Evolutionary conservation across 2,113 vertebrate species (phyloP).

Genomic region (Danio rerio): DNA sequence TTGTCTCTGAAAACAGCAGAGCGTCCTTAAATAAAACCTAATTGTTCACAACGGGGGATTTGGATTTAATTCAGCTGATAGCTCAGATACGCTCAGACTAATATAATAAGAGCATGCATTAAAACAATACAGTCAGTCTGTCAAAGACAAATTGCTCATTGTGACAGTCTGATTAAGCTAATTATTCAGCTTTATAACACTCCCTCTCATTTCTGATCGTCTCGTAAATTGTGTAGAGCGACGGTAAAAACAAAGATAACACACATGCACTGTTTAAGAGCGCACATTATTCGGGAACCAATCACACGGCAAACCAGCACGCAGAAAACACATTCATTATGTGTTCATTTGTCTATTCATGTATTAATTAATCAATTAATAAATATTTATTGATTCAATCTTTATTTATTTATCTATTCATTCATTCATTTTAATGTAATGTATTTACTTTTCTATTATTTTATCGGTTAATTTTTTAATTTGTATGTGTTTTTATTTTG

Average conservation of each 20-base stretch:
- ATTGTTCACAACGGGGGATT: slow-evolving; percentile 20
- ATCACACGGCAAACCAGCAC: slow-evolving; percentile 6
- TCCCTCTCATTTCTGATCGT: not conserved
- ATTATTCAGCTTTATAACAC: slow-evolving; percentile 1
- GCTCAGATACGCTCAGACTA: not conserved
- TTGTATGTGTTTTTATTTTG: too few relatives aligned
- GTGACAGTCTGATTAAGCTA: not conserved
- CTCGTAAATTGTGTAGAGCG: slow-evolving; percentile 2
- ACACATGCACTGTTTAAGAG: not conserved
- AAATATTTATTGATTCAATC: too few relatives aligned
- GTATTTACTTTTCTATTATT: too few relatives aligned
- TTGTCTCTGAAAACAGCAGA: slow-evolving; percentile 17
- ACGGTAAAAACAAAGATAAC: slow-evolving; percentile 14
- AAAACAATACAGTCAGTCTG: slow-evolving; percentile 22
- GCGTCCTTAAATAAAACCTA: not conserved
- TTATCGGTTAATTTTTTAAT: too few relatives aligned
- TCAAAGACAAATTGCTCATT: not conserved
- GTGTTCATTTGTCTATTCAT: too few relatives aligned
- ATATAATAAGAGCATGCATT: slow-evolving; percentile 10
- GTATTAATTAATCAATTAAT: too few relatives aligned
- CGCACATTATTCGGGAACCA: slow-evolving; percentile 17
- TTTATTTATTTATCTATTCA: too few relatives aligned
- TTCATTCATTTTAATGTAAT: too few relatives aligned
- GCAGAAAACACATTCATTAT: too few relatives aligned
- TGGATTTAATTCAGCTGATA: slow-evolving; percentile 34